These are phyloP conservation scores for Anguilla anguilla DNA, from an alignment of 2,797 vertebrate species.

Conservation along the genomic window DNA sequence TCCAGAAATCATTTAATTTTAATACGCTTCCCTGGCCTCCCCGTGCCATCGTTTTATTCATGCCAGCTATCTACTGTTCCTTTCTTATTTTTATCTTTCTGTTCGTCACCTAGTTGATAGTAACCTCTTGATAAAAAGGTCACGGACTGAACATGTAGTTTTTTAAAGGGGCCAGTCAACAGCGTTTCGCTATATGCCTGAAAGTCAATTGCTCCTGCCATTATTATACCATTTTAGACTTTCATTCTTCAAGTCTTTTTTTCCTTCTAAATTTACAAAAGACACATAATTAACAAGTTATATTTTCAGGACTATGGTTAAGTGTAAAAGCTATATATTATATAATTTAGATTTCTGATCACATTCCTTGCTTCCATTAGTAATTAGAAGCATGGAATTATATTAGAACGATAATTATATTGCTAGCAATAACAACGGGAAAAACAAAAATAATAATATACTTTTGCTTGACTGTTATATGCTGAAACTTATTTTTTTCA, in stretches of 20 bases:
- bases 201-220: no score
- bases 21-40: conserved; percentile 18
- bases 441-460: conserved; percentile 1
- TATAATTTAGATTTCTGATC: neutral
- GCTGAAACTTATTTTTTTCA: no score
- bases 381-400: neutral
- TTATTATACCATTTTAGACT: no score
- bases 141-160: no score
- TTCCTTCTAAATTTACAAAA: neutral
- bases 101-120: neutral
- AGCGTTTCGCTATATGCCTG: no score
- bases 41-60: conserved; percentile 3
- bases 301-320: neutral
- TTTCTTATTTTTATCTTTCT: neutral
- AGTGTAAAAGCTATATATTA: neutral
- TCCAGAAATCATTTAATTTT: conserved; percentile 17
- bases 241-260: neutral
- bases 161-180: no score
- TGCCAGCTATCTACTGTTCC: neutral
- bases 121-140: neutral
- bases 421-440: neutral
- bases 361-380: neutral
- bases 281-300: neutral
- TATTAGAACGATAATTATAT: neutral
- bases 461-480: no score